phyloP scores from a whole-genome alignment of 2,888 invertebrate genomes.

The Eudasyphora cyanicolor region DNA sequence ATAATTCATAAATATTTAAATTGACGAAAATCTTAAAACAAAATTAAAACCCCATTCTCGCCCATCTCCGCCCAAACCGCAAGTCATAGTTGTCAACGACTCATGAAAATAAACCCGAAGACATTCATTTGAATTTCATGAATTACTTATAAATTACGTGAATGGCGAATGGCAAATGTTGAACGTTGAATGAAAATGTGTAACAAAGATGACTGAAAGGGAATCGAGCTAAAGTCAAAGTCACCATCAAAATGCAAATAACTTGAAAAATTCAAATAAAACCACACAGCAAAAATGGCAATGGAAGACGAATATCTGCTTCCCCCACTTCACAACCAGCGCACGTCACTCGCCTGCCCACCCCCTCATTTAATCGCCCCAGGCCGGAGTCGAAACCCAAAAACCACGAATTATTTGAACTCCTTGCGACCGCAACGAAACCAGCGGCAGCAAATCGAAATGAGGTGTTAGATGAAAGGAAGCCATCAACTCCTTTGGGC shows the following conservation, averaged over 20 bases:
- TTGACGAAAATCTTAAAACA: neutral
- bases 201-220: conserved; percentile 21
- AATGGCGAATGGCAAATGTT: no score
- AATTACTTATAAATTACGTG: conserved; percentile 61
- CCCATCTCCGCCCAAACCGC: conserved; percentile 29
- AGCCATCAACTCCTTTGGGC: conserved; percentile 44
- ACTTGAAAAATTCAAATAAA: conserved; percentile 39
- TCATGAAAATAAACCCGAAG: conserved; percentile 43
- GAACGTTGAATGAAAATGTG: no score
- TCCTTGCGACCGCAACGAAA: conserved; percentile 47
- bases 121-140: conserved; percentile 64
- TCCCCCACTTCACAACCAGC: neutral
- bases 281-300: conserved; percentile 24
- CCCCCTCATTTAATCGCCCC: conserved; percentile 10
- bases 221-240: conserved; percentile 51
- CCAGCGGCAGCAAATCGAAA: conserved; percentile 21
- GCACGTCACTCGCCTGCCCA: neutral
- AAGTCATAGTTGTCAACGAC: conserved; percentile 55
- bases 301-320: conserved; percentile 22
- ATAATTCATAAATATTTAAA: neutral
- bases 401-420: conserved; percentile 59
- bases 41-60: neutral
- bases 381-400: conserved; percentile 36
- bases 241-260: conserved; percentile 63
- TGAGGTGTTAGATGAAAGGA: conserved; percentile 51